Conservation (phyloP, 2,888 invertebrate genomes). For the Lissocephala sabroskyi region DNA sequence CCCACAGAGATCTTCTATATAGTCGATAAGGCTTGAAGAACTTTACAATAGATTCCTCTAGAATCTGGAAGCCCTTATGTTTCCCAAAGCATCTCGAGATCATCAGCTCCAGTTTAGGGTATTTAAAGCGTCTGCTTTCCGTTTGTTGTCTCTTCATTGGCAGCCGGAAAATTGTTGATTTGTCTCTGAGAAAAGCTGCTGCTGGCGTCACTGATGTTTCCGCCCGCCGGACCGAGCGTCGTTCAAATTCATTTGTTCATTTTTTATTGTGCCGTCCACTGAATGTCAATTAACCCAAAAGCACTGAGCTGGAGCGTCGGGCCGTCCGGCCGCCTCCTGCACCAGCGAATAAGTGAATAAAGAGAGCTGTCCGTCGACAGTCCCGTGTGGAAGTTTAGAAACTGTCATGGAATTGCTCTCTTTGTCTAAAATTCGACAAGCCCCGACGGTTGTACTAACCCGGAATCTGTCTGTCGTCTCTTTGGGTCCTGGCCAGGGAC, state of each 20-base stretch:
- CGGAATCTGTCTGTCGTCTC: constrained; percentile 10
- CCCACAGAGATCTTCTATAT: too few species aligned
- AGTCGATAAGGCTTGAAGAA: too few species aligned
- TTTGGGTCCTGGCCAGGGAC: background rate
- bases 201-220: background rate
- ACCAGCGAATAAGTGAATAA: constrained; percentile 79
- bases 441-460: constrained; percentile 34
- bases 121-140: too few species aligned
- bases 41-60: too few species aligned
- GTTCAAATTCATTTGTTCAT: constrained; percentile 1
- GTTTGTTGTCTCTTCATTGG: background rate
- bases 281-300: constrained; percentile 22
- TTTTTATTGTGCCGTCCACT: constrained; percentile 12
- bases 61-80: too few species aligned
- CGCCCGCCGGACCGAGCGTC: too few species aligned
- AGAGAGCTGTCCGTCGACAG: constrained; percentile 99
- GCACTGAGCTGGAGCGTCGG: too few species aligned
- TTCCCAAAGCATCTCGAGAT: too few species aligned
- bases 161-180: constrained; percentile 13
- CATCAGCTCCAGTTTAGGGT: too few species aligned
- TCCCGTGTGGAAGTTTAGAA: constrained; percentile 84
- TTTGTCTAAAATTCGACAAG: constrained; percentile 91
- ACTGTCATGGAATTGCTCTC: constrained; percentile 99
- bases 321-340: constrained; percentile 6
- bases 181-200: constrained; percentile 3